phyloP scores from a whole-genome alignment of 2,888 invertebrate genomes.

The Lasioglossum oenotherae region DNA sequence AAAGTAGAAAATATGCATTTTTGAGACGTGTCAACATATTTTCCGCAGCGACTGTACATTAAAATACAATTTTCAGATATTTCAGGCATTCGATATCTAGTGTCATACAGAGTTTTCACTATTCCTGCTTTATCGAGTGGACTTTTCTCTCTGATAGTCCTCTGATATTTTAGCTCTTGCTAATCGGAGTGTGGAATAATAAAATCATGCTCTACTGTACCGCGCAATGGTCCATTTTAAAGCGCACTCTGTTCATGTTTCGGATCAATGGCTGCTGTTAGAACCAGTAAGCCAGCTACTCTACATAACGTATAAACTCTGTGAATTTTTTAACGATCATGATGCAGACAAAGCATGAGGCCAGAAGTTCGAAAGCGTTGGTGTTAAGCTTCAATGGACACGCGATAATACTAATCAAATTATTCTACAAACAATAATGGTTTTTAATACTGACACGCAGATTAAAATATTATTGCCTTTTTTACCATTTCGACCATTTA shows the following conservation, averaged over 20 bases:
- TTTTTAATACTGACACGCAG: neutral
- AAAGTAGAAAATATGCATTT: no score
- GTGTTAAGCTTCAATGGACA: neutral
- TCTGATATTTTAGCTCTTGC: neutral
- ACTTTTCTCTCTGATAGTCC: neutral
- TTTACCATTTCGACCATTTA: neutral
- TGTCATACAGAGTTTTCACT: neutral
- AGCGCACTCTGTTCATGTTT: neutral
- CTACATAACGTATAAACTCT: neutral
- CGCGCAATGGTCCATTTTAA: neutral
- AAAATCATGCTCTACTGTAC: neutral
- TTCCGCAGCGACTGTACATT: no score
- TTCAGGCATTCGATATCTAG: no score
- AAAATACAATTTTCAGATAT: neutral
- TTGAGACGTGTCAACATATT: no score
- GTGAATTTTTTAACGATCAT: neutral
- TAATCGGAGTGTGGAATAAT: neutral
- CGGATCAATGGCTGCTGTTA: neutral
- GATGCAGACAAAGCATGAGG: neutral
- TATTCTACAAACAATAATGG: no score
- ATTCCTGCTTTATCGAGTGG: neutral
- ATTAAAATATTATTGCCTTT: neutral
- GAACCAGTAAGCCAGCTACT: neutral
- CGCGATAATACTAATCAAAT: neutral
- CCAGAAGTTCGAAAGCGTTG: neutral